Evolutionary conservation across 2,888 invertebrate genomes (phyloP), one percentile per base, ranked within the genome.

Genomic region (Aporophyla nigra): DNA sequence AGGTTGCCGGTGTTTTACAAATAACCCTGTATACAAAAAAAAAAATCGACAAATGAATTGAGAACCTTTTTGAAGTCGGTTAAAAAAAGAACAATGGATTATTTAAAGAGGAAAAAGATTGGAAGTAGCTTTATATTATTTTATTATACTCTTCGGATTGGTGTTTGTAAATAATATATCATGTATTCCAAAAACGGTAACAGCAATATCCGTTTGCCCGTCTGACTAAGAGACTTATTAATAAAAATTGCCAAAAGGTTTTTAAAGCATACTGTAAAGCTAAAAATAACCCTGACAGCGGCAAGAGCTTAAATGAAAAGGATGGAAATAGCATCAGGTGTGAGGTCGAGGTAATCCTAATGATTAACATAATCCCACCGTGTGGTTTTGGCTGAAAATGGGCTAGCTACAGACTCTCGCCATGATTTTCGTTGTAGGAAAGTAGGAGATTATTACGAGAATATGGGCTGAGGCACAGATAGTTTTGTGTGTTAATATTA

Each of bases 341-440:
- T 56, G 61, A 65, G 74, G 73, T 71, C 51, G 69, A 67, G 63
- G 51, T 78, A 78, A 84, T 82, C 84, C 70, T 65, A 53, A 69
- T 61, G 71, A 74, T 79, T 74, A 71, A 72, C 79, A 82, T 82
- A 84, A 83, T 71, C 62, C 33, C n/a, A 24, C 46, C 27, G n/a
- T 24, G 14, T 14, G 62, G 46, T 61, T 58, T 54, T n/a, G 27
- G 19, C 21, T 65, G 49, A 53, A 71, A 76, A 40, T 66, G 66
- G 66, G 46, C n/a, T 21, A 33, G 40, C n/a, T 27, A 19, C n/a
- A n/a, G n/a, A n/a, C 27, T 54, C 40, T 65, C 24, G 14, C 21
- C 46, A 33, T 59, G 40, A 49, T 53, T n/a, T 16, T 62, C 27
- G 40, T n/a, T 67, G 21, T 51, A 61, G 19, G 27, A 12, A 4